Evolutionary conservation across 2,113 vertebrate genomes (phyloP), one percentile per base, ranked within the genome.

Genomic region (Misgurnus anguillicaudatus): DNA sequence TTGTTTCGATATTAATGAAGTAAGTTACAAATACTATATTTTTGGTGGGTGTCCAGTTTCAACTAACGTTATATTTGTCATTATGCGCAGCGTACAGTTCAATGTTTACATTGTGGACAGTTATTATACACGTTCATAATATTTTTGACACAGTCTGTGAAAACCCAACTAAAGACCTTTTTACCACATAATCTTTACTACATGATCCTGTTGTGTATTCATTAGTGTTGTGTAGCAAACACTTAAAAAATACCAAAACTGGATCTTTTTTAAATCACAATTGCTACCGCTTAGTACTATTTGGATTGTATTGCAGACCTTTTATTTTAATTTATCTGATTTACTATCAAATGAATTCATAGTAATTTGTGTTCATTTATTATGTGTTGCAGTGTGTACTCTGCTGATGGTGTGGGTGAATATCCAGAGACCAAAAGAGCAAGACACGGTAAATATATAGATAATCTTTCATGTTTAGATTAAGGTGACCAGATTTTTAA

Each of bases 391-490:
- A 94, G 92, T 76, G 84, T 93, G 48, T 71, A 92, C 84, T 88
- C 86, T 67, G 63, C 90, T 75, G 92, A 91, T 19, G 16, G 80
- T 85, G 82, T 80, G 53, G 42, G 87, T 77, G 84, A 88, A 31
- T 72, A 86, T 5, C 67, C 90, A 31, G 89, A 89, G 61, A 87
- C 83, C 65, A 94, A 94, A 84, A 88, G 92, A 85, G 85, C 88
- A 38, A 91, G 80, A 51, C 84, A 85, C 86, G 93, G 93, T 92
- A 79, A 80, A 83, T 85, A 31, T 21, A 57, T 63, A 1, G 31
- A 60, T 65, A 6, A 38, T 21, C 41, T 6, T 55, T 6, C 7
- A 16, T 65, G 19, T n/a, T n/a, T n/a, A n/a, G n/a, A n/a, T n/a
- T n/a, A n/a, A n/a, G n/a, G n/a, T n/a, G n/a, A n/a, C n/a, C n/a